phyloP scores from a whole-genome alignment of 2,888 invertebrate genomes.

The Epirrhoe tristata region DNA sequence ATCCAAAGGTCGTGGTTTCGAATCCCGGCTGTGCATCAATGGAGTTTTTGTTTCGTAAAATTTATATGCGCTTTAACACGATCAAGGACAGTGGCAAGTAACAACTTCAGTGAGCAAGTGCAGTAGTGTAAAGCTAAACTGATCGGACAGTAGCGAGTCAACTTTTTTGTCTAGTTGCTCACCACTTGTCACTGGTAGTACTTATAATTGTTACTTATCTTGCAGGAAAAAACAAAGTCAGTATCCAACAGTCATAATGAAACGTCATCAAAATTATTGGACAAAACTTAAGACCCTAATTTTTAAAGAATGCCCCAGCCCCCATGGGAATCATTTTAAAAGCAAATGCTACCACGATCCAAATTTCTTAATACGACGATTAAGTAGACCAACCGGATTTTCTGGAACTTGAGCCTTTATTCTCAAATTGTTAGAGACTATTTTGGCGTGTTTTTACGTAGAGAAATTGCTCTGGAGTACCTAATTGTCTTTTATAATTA shows the following conservation, averaged over 20 bases:
- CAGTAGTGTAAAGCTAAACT: no score
- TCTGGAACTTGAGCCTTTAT: constrained; percentile 39
- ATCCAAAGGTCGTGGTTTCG: no score
- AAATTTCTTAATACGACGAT: constrained; percentile 59
- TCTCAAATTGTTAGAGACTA: constrained; percentile 25
- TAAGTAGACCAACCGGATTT: constrained; percentile 43
- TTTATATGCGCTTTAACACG: no score
- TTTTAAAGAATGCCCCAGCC: constrained; percentile 31
- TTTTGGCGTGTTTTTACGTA: constrained; percentile 30
- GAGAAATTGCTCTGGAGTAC: constrained; percentile 44
- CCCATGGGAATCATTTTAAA: constrained; percentile 51
- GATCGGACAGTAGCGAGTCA: no score
- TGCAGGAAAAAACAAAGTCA: no score
- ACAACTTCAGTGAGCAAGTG: no score
- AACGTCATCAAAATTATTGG: constrained; percentile 26
- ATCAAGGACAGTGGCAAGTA: no score
- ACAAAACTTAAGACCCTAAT: constrained; percentile 33
- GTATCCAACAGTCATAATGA: constrained; percentile 14
- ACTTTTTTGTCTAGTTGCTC: no score
- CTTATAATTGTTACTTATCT: no score
- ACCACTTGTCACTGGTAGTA: no score
- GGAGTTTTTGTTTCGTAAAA: no score
- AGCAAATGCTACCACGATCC: constrained; percentile 52
- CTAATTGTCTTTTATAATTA: constrained; percentile 69
- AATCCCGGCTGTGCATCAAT: no score